Conservation (phyloP, 1,140 invertebrate genomes). For the Lethrus apterus region DNA sequence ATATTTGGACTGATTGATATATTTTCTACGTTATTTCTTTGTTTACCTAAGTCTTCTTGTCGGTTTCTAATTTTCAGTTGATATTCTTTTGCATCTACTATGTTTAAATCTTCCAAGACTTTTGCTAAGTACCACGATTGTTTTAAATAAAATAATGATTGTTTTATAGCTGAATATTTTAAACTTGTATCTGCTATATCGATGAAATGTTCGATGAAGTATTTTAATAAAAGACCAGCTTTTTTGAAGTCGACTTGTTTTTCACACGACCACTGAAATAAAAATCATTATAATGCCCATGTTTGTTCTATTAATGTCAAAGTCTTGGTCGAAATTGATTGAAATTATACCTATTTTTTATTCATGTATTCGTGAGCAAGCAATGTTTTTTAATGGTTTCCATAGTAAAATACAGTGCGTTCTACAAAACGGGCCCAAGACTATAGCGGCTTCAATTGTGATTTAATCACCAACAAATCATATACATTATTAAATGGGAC, state of each 20-base stretch:
- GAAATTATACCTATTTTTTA: no score
- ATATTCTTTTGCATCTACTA: neutral
- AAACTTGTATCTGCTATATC: constrained; percentile 55
- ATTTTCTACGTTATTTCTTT: neutral
- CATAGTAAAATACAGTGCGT: no score
- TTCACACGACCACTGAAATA: neutral
- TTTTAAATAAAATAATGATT: constrained; percentile 57
- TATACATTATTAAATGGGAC: no score
- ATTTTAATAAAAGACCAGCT: constrained; percentile 46
- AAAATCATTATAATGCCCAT: no score
- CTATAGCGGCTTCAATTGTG: no score
- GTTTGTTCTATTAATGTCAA: no score
- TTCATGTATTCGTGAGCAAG: no score
- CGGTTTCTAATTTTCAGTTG: constrained; percentile 2
- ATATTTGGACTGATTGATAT: neutral
- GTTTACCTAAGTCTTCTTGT: constrained; percentile 4
- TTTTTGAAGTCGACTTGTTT: neutral
- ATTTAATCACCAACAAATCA: no score
- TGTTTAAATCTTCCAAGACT: constrained; percentile 48
- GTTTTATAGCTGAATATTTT: constrained; percentile 48
- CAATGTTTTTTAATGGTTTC: no score
- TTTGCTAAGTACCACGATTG: constrained; percentile 59
- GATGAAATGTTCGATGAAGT: constrained; percentile 63
- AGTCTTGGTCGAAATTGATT: no score
- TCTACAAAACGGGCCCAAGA: no score